Evolutionary conservation across 2,888 invertebrate genomes (phyloP).

Genomic region (Drosophila robusta): DNA sequence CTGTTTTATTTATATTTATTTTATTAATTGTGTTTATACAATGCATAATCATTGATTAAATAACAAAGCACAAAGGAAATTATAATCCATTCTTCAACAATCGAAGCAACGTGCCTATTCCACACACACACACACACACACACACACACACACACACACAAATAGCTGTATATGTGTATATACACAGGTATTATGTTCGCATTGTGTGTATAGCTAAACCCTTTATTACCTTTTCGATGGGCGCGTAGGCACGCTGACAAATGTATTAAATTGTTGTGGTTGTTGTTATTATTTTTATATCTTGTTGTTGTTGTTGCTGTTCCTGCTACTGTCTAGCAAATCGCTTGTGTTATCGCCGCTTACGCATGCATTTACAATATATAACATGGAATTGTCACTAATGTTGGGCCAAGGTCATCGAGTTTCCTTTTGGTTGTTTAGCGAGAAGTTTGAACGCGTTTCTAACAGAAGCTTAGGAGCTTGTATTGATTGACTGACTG

Average conservation of each 20-base stretch:
- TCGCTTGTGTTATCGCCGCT: conserved; percentile 42
- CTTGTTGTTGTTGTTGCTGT: conserved; percentile 15
- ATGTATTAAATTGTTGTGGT: conserved; percentile 36
- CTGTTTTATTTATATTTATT: background rate
- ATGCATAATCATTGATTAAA: background rate
- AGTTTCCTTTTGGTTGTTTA: conserved; percentile 31
- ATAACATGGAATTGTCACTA: conserved; percentile 45
- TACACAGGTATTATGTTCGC: conserved; percentile 17
- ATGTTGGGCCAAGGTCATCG: conserved; percentile 39
- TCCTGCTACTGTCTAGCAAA: conserved; percentile 33
- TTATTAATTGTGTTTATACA: background rate
- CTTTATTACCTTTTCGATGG: conserved; percentile 54
- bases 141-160: background rate
- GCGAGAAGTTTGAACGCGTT: conserved; percentile 9
- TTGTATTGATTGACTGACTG: background rate
- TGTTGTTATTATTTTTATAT: conserved; percentile 8
- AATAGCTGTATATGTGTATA: background rate
- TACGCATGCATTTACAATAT: conserved; percentile 63
- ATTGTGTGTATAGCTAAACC: conserved; percentile 46
- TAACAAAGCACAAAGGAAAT: background rate
- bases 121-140: background rate
- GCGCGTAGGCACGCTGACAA: conserved; percentile 26
- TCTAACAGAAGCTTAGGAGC: background rate
- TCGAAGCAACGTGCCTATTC: background rate
- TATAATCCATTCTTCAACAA: background rate